Percentiles rank a stretch among this genome's conserved stretches.
Conservation (phyloP, 2,797 vertebrate species). For the Mus caroli region DNA sequence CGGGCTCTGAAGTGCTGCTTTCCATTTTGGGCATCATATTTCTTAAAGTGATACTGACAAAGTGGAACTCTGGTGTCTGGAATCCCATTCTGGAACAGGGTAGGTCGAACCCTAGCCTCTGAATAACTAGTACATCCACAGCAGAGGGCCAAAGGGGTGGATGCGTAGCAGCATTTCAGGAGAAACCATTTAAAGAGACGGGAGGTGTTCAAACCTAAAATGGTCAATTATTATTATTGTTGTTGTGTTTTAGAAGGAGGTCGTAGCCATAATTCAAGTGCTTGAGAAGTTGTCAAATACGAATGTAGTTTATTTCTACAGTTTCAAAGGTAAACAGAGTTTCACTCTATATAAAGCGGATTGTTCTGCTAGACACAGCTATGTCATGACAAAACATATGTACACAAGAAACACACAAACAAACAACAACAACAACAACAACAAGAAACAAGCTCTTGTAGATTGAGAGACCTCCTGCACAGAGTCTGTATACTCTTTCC, state of each 20-base stretch:
- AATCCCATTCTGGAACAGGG: slow-evolving; percentile 17
- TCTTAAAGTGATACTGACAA: slow-evolving; percentile 67
- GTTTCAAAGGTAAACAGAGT: slow-evolving; percentile 43
- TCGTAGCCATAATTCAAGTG: background rate
- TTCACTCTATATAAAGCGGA: slow-evolving; percentile 30
- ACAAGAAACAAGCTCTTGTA: background rate
- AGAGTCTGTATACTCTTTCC: background rate
- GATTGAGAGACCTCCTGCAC: background rate
- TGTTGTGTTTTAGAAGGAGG: background rate
- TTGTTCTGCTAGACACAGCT: slow-evolving; percentile 10
- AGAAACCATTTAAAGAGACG: background rate
- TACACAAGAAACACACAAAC: background rate
- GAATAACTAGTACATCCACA: background rate
- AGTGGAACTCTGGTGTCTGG: slow-evolving; percentile 20
- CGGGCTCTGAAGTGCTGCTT: slow-evolving; percentile 61
- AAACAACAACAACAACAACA: background rate
- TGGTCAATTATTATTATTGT: background rate
- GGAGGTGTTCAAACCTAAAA: background rate
- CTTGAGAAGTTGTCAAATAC: slow-evolving; percentile 36
- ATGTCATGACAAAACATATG: background rate
- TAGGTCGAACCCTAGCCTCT: background rate
- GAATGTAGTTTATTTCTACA: slow-evolving; percentile 34
- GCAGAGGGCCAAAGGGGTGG: background rate
- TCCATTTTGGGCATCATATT: slow-evolving; percentile 54
- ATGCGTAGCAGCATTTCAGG: background rate